Base-by-base conservation (phyloP, 2,888 invertebrate species). In the Papilio demoleus region DNA sequence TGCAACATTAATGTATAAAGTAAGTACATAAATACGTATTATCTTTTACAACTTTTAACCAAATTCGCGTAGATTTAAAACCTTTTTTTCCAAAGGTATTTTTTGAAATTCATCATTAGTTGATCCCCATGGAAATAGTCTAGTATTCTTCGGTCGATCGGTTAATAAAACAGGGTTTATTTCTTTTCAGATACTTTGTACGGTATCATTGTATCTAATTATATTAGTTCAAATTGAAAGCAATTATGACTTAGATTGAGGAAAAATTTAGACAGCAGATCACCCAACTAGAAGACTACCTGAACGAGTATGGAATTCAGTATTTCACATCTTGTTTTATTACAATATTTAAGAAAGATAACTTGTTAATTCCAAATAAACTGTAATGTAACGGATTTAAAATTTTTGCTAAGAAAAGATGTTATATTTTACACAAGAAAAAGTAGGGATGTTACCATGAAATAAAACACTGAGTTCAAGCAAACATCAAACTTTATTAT, bases 401-500 rank as follows among this genome's bases (percentile, higher is more conserved):
- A n/a, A n/a, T n/a, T n/a, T n/a, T n/a, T n/a, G n/a, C n/a, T n/a
- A n/a, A n/a, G n/a, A n/a, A n/a, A n/a, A n/a, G n/a, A n/a, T n/a
- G n/a, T n/a, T n/a, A n/a, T n/a, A n/a, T n/a, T n/a, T n/a, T n/a
- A n/a, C n/a, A n/a, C n/a, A n/a, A n/a, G n/a, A n/a, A n/a, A n/a
- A n/a, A n/a, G n/a, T n/a, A n/a, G n/a, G n/a, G n/a, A n/a, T n/a
- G n/a, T n/a, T n/a, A n/a, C n/a, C n/a, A 72, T 74, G 61, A 72
- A 81, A 76, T 73, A 74, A 75, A 76, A 70, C 71, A 47, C 50
- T 61, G 24, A 72, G 34, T 68, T 73, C 77, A 88, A 88, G 91
- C 91, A 88, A 53, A 90, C 88, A 91, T 88, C 84, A 88, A 88
- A 86, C 83, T 82, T 90, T 84, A 68, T 68, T 68, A 68, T 82